phyloP scores from a whole-genome alignment of 2,888 invertebrate genomes.

The Gonocerus acuteangulatus region DNA sequence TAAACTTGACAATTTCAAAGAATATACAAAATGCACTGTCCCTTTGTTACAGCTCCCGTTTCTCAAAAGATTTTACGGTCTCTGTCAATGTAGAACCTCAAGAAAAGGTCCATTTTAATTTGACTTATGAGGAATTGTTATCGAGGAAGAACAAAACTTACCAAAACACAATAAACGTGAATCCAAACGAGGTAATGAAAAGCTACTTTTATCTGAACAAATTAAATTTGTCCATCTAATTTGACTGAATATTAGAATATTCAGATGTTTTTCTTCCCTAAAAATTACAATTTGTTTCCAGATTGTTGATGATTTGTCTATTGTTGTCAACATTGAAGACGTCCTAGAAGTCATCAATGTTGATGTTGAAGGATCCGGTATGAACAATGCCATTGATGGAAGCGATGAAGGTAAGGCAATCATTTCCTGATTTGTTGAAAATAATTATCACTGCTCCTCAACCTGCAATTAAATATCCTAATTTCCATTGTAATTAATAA shows the following conservation, averaged over 20 bases:
- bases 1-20: too few species aligned
- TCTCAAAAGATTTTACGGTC: constrained; percentile 63
- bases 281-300: too few species aligned
- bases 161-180: constrained; percentile 60
- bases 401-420: constrained; percentile 14
- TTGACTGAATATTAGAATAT: too few species aligned
- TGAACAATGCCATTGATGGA: constrained; percentile 25
- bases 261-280: too few species aligned
- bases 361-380: constrained; percentile 53
- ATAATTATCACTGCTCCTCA: too few species aligned
- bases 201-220: too few species aligned
- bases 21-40: background rate
- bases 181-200: constrained; percentile 51
- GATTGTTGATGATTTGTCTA: constrained; percentile 56
- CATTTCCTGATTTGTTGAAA: too few species aligned
- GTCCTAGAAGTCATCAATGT: constrained; percentile 53
- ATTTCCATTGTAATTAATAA: too few species aligned
- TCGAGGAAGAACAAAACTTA: constrained; percentile 56
- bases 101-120: constrained; percentile 57
- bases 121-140: constrained; percentile 66
- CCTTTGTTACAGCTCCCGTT: constrained; percentile 50
- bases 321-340: constrained; percentile 59
- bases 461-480: too few species aligned
- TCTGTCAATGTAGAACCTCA: constrained; percentile 59
- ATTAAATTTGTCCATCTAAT: too few species aligned